phyloP scores from a whole-genome alignment of 2,113 vertebrate genomes.

The Pampusana beccarii region DNA sequence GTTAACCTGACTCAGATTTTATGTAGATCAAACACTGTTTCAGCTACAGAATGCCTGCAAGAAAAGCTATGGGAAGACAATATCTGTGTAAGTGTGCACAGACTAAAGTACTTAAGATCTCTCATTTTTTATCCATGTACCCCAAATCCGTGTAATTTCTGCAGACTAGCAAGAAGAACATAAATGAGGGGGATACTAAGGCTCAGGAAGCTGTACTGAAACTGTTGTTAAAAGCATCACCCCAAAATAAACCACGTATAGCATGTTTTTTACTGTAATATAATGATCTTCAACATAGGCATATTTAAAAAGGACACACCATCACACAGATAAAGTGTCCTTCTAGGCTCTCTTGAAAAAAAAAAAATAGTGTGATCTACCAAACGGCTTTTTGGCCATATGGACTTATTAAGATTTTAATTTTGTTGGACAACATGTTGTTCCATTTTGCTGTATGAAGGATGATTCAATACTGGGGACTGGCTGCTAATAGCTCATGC shows the following conservation, averaged over 20 bases:
- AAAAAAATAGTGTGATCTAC: neutral
- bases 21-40: neutral
- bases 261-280: neutral
- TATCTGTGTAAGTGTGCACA: neutral
- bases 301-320: neutral
- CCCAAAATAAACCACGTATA: neutral
- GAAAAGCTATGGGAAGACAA: neutral
- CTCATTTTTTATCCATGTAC: neutral
- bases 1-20: neutral
- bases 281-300: neutral
- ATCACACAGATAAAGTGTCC: neutral
- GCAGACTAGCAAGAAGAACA: neutral
- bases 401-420: neutral
- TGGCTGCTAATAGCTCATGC: neutral
- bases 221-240: neutral
- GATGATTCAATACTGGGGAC: neutral
- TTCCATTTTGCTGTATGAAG: neutral
- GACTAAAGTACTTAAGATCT: neutral
- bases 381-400: neutral
- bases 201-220: neutral
- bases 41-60: neutral
- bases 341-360: neutral
- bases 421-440: neutral
- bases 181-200: neutral
- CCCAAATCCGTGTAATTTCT: neutral